Conservation (phyloP, 2,113 vertebrate species). For the Nesospiza acunhae region DNA sequence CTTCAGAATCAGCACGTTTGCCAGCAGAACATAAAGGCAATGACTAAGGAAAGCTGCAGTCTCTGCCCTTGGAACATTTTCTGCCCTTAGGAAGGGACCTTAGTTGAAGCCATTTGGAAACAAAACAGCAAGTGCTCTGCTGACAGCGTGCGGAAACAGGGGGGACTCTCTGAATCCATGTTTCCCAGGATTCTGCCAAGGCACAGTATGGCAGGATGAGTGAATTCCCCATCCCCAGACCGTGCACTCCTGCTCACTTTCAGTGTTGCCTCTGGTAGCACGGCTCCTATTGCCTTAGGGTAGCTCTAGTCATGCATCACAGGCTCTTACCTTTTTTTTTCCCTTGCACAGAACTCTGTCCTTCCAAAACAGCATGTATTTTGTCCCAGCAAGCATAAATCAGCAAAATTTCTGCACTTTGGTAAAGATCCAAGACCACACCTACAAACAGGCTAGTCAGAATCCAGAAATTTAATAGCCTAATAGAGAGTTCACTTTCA, state of each 20-base stretch:
- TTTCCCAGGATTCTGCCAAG: not conserved
- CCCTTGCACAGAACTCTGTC: not conserved
- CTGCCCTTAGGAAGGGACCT: not conserved
- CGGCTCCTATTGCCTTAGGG: not conserved
- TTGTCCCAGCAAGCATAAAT: not conserved
- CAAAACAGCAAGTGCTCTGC: slow-evolving; percentile 1
- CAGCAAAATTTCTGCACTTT: not conserved
- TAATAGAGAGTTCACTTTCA: slow-evolving; percentile 1
- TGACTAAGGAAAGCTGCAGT: slow-evolving; percentile 14
- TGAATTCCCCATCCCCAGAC: not conserved
- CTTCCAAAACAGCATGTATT: not conserved
- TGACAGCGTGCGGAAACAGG: not conserved
- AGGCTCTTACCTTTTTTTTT: not conserved
- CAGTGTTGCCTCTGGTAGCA: not conserved
- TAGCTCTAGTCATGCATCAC: not conserved
- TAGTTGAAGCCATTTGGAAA: slow-evolving; percentile 15
- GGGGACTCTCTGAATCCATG: not conserved
- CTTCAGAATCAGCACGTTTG: slow-evolving; percentile 1
- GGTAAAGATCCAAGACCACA: not conserved
- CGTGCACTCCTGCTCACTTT: not conserved
- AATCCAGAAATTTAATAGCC: not conserved
- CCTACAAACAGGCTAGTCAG: not conserved
- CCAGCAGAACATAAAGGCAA: slow-evolving; percentile 13
- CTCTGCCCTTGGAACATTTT: not conserved
- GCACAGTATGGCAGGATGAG: not conserved